Percentiles rank a stretch among this genome's conserved stretches.
Evolutionary conservation across 2,888 invertebrate genomes (phyloP).

Genomic region (Scaptomyza parva): DNA sequence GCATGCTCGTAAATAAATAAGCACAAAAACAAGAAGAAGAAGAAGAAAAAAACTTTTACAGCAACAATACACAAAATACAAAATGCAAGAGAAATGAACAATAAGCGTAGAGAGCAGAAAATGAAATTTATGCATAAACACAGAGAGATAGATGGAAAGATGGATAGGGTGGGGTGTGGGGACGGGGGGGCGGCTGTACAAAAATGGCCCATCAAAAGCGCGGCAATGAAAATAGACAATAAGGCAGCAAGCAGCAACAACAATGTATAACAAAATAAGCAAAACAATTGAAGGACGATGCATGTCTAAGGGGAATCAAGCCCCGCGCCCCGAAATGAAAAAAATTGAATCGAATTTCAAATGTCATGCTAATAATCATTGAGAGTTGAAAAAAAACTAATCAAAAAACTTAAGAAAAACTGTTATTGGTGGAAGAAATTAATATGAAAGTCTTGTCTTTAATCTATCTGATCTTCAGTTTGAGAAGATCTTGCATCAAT

Average conservation of each 20-base stretch:
- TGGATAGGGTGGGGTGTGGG: slow-evolving; percentile 23
- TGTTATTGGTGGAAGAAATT: too few species aligned
- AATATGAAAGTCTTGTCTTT: too few species aligned
- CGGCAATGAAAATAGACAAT: slow-evolving; percentile 53
- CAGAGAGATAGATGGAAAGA: slow-evolving; percentile 18
- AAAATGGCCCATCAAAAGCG: slow-evolving; percentile 71
- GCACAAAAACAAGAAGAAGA: slow-evolving; percentile 30
- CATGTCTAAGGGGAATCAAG: slow-evolving; percentile 10
- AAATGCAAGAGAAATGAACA: slow-evolving; percentile 69
- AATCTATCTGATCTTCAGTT: too few species aligned
- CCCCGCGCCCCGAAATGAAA: too few species aligned
- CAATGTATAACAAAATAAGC: slow-evolving; percentile 20
- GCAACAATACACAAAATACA: slow-evolving; percentile 35
- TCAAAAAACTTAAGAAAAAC: neutral
- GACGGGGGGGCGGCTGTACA: slow-evolving; percentile 15
- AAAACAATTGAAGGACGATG: slow-evolving; percentile 16
- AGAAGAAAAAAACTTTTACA: slow-evolving; percentile 1
- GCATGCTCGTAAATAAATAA: slow-evolving; percentile 64
- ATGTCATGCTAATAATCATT: neutral
- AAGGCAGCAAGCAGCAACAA: slow-evolving; percentile 39
- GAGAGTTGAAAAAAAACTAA: neutral
- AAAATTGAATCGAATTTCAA: slow-evolving; percentile 11
- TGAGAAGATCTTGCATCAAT: too few species aligned
- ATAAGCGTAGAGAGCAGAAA: slow-evolving; percentile 64
- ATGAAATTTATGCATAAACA: slow-evolving; percentile 77